Conservation (phyloP, 2,797 vertebrate genomes). For the Hemitrygon akajei region DNA sequence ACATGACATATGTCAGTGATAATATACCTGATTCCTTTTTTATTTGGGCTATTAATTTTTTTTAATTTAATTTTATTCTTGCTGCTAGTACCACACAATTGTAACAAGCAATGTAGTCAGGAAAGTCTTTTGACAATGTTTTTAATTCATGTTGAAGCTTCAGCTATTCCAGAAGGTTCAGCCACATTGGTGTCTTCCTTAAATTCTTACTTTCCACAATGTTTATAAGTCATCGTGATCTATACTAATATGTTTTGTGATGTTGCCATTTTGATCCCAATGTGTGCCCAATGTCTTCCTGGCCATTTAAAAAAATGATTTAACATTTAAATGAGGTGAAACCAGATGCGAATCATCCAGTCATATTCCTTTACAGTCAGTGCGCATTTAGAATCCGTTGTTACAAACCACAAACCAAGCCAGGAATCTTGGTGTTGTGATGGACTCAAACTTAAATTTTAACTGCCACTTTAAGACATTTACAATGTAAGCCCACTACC, state of each 20-base stretch:
- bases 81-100: neutral
- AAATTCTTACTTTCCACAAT: neutral
- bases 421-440: too few relatives aligned
- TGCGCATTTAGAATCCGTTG: too few relatives aligned
- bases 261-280: neutral
- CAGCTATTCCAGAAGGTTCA: neutral
- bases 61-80: neutral
- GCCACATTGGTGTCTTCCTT: neutral
- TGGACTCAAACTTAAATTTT: too few relatives aligned
- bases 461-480: too few relatives aligned
- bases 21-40: neutral
- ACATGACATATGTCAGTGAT: too few relatives aligned
- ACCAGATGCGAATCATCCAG: neutral
- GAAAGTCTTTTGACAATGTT: neutral
- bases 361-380: neutral
- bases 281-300: neutral
- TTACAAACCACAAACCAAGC: too few relatives aligned
- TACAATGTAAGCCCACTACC: too few relatives aligned
- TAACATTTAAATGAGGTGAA: neutral
- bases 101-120: neutral
- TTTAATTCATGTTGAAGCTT: neutral
- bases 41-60: neutral
- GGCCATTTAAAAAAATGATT: neutral
- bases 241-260: neutral
- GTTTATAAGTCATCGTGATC: too few relatives aligned